Conservation (phyloP, 2,113 vertebrate species). For the Ariopsis seemanni region DNA sequence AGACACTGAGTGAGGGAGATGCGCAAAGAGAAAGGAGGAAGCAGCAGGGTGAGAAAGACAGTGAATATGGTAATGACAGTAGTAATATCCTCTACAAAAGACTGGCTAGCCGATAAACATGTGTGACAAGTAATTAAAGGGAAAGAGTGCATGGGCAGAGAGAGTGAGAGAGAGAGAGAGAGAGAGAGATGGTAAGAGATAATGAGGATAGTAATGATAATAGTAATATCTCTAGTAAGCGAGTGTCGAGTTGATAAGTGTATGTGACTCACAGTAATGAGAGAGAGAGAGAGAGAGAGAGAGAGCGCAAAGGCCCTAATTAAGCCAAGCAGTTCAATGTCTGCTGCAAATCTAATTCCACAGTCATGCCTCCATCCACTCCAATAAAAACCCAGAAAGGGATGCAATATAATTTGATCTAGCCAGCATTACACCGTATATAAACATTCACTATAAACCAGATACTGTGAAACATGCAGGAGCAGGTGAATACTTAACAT, state of each 20-base stretch:
- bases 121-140: slow-evolving; percentile 36
- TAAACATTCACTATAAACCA: slow-evolving; percentile 36
- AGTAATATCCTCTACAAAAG: slow-evolving; percentile 16
- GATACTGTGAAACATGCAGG: background rate
- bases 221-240: slow-evolving; percentile 44
- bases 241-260: slow-evolving; percentile 42
- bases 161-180: background rate
- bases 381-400: slow-evolving; percentile 48
- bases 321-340: slow-evolving; percentile 40
- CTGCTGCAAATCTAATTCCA: too few species aligned
- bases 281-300: slow-evolving; percentile 14
- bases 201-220: slow-evolving; percentile 43
- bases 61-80: slow-evolving; percentile 12
- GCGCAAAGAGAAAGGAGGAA: slow-evolving; percentile 4
- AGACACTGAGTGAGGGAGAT: slow-evolving; percentile 12
- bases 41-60: slow-evolving; percentile 17
- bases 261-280: slow-evolving; percentile 43
- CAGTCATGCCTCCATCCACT: background rate
- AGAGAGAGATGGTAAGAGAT: background rate
- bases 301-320: slow-evolving; percentile 41
- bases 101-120: slow-evolving; percentile 13
- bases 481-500: background rate
- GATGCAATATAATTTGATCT: slow-evolving; percentile 38
- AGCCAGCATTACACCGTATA: background rate
- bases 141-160: background rate